A percentile compares a stretch with the other conserved stretches of the same genome.
Evolutionary conservation across 2,113 vertebrate species (phyloP).

Genomic region (Takifugu flavidus): DNA sequence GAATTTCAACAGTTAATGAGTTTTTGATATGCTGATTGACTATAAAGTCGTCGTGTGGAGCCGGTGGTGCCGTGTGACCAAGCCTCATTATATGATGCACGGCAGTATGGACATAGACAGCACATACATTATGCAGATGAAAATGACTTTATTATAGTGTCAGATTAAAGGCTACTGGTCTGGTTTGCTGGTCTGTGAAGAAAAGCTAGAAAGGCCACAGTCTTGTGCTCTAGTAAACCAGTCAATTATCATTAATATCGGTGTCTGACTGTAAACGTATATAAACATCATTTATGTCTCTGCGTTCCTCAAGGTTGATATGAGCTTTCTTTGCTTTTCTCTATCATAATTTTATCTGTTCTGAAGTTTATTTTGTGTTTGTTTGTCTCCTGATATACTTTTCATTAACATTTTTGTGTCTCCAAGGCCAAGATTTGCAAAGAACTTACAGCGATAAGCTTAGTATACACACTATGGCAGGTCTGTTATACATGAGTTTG

Average conservation of each 20-base stretch:
- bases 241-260: conserved; percentile 19
- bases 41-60: too few species aligned
- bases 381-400: too few species aligned
- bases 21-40: too few species aligned
- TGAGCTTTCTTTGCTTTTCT: conserved; percentile 1
- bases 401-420: conserved; percentile 1
- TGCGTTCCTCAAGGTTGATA: background rate
- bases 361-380: background rate
- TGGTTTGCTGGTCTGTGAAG: conserved; percentile 19
- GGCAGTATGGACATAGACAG: too few species aligned
- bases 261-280: conserved; percentile 4
- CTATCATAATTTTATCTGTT: background rate
- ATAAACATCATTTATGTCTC: conserved; percentile 4
- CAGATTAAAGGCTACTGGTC: background rate
- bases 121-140: too few species aligned
- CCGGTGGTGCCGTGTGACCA: too few species aligned
- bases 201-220: conserved; percentile 17
- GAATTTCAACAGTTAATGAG: too few species aligned
- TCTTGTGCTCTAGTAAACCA: conserved; percentile 20
- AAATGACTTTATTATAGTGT: background rate
- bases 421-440: too few species aligned
- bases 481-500: too few species aligned
- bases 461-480: too few species aligned
- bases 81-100: too few species aligned
- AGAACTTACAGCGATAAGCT: too few species aligned